Base-by-base conservation (phyloP, 2,113 vertebrate species). In the Catagonus wagneri region DNA sequence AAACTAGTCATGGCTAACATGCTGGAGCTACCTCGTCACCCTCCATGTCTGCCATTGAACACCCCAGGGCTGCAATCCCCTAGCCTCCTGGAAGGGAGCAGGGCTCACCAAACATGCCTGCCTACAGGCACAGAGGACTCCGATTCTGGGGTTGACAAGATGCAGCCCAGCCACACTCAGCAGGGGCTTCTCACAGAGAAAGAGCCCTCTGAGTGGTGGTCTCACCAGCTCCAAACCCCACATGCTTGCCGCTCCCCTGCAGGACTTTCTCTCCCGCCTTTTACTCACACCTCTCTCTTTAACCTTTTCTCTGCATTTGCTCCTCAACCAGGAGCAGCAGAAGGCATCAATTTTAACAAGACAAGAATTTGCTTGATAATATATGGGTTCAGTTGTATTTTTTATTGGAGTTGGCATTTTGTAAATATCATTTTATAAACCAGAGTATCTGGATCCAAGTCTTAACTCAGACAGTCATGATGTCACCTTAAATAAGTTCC, bases 11-110 rank as follows among this genome's bases (percentile, higher is more conserved):
- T 8, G 12, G 16, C 8, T 34, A 63, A 27, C 13, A 9, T 8
- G 50, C 8, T 5, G 17, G 11, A 32, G 3, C 11, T 3, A 17
- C 19, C 50, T 65, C 44, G 6, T 15, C 22, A 36, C 34, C 54
- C 34, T 7, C 25, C 34, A 13, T 60, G 12, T 50, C 60, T 69
- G 23, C 20, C 7, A 3, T 36, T 13, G 36, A 61, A 25, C 11
- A 66, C 16, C 6, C 0, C 4, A 39, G 25, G 17, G 1, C 4
- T 32, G n/a, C 27, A 23, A 10, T 36, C 54, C 54, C 44, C 10
- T 69, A 7, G 9, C 7, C 15, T 8, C 27, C 1, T 44, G 12
- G 58, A 60, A 79, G 4, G 14, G 32, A 32, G 10, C 7, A n/a
- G 34, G 39, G 17, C 22, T 34, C 36, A 20, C 16, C 4, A 13